These are phyloP conservation scores for Ceryle rudis DNA, from an alignment of 2,797 vertebrate genomes.

Conservation along the genomic window DNA sequence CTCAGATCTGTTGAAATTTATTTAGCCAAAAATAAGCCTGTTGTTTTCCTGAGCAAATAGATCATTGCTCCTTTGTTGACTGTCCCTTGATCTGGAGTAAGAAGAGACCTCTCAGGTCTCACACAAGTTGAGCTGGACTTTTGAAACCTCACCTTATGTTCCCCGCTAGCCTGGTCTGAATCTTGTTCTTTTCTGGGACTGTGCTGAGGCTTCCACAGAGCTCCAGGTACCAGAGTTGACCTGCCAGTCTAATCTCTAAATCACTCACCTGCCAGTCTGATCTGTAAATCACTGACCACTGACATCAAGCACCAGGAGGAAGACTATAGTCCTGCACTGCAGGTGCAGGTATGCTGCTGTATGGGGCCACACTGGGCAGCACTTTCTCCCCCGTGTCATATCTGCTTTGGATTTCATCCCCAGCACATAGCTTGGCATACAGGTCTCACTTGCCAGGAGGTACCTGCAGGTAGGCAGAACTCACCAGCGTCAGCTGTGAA, in stretches of 20 bases:
- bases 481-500: not conserved
- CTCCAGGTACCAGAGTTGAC: not conserved
- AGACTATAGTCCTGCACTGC: rapidly evolving
- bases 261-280: no score
- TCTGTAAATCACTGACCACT: rapidly evolving
- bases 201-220: not conserved
- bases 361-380: rapidly evolving
- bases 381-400: rapidly evolving
- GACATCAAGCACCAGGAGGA: not conserved
- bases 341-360: not conserved
- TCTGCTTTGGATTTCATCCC: not conserved
- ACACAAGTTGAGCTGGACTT: not conserved
- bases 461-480: not conserved
- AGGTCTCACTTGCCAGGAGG: not conserved
- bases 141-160: not conserved
- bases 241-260: not conserved
- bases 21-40: not conserved
- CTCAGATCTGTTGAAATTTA: not conserved
- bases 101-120: not conserved
- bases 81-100: not conserved
- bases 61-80: not conserved
- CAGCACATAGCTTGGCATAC: not conserved
- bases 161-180: not conserved
- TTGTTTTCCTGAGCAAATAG: not conserved
- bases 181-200: rapidly evolving